Evolutionary conservation across 2,113 vertebrate species (phyloP), one percentile per base, ranked within the genome.

Genomic region (Dasypus novemcinctus): DNA sequence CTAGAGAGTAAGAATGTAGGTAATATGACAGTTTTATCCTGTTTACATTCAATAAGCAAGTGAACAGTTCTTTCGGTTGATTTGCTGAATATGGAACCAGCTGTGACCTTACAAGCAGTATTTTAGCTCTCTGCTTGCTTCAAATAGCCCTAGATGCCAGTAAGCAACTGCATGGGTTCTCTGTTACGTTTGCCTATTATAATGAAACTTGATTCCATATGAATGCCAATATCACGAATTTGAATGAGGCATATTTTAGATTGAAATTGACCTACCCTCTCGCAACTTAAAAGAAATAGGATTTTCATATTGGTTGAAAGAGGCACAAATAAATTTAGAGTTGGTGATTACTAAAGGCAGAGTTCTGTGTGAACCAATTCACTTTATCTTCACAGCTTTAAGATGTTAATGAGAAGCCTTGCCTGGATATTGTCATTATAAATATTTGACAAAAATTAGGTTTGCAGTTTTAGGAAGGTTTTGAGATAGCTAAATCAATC

Each of bases 11-110:
- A 93, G 80, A 86, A 71, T 94, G 82, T 21, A 66, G 13, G 38
- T 54, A 87, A 13, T 31, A 38, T 38, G 87, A 31, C 57, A 64
- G 21, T 36, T 7, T 96, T 95, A 94, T 46, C 75, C 93, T 91
- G 76, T 61, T 90, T 93, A 93, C 57, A 80, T 96, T 84, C 69
- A 72, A 84, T 69, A 91, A 74, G 69, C 85, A 93, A 83, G 68
- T 68, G 31, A 97, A 71, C 61, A 46, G 61, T 46, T 52, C 61
- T 82, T 82, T 89, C 82, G 13, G 29, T 80, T 93, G 93, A 95
- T 88, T 84, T 74, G 57, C 90, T 93, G 93, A 94, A 85, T 72
- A 21, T 91, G 61, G 84, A 96, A 10, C 93, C 90, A 84, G 6
- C 83, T 96, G 90, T 96, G 93, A 76, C 14, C 54, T 95, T 91